phyloP scores from a whole-genome alignment of 1,140 invertebrate species.

The Pseudomyrmex cubaensis region DNA sequence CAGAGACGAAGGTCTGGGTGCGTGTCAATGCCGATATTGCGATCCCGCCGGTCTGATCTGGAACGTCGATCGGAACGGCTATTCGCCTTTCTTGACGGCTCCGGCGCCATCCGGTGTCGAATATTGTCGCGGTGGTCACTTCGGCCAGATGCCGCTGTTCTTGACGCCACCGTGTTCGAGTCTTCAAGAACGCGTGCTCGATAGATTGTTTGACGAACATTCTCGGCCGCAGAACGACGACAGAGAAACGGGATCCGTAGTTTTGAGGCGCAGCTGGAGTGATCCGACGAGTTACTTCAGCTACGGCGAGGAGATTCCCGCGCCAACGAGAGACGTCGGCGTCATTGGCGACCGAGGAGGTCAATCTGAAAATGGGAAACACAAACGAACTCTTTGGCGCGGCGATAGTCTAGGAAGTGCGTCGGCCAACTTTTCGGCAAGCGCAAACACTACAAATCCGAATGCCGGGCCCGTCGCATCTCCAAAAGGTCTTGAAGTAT shows the following conservation, averaged over 20 bases:
- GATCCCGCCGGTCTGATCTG: conserved; percentile 92
- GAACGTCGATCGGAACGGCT: conserved; percentile 88
- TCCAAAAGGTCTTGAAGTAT: conserved; percentile 87
- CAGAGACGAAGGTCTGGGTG: conserved; percentile 81
- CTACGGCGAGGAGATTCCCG: conserved; percentile 74
- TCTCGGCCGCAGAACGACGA: conserved; percentile 75
- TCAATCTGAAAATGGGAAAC: conserved; percentile 70
- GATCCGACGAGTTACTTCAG: conserved; percentile 85
- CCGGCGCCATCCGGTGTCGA: conserved; percentile 63
- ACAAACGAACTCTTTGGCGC: conserved; percentile 75
- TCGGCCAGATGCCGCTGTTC: conserved; percentile 76
- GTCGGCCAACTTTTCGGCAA: conserved; percentile 50
- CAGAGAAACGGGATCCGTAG: conserved; percentile 69
- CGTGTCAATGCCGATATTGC: conserved; percentile 93
- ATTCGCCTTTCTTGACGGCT: conserved; percentile 84
- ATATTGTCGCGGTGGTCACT: conserved; percentile 63
- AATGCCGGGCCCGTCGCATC: conserved; percentile 49
- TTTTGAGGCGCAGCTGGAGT: conserved; percentile 87
- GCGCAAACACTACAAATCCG: not conserved
- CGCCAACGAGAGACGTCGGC: conserved; percentile 84
- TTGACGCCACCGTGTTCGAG: conserved; percentile 72
- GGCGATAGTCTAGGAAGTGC: conserved; percentile 69
- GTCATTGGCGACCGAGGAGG: conserved; percentile 86
- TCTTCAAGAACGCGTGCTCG: conserved; percentile 81
- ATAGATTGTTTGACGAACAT: conserved; percentile 82